Evolutionary conservation across 2,113 vertebrate species (phyloP), one percentile per base, ranked within the genome.

Genomic region (Mesoclemmys tuberculata): DNA sequence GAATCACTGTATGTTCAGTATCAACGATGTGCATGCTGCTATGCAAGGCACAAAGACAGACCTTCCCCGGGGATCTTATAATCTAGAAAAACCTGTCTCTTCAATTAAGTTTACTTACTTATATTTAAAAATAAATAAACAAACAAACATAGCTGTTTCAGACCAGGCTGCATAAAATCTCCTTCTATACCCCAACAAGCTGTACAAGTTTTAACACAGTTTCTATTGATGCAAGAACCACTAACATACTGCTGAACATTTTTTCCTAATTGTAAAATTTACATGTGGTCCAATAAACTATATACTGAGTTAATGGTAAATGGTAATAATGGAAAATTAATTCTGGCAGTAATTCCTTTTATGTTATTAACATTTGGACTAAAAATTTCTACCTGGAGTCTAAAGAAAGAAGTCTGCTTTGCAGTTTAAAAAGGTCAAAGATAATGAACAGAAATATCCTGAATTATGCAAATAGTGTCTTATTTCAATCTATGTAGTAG

Each of bases 141-240:
- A 71, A 85, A 75, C 22, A 38, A 49, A 52, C 0, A 22, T 0
- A 55, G 78, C 44, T 26, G 79, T 3, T 75, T 35, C 3, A 2
- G 26, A 44, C 0, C 7, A 22, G 75, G 35, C 61, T 0, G 0
- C 41, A 0, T 2, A 54, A 64, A 27, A 77, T 27, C 29, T 8
- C 3, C 87, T 26, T 5, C 46, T 8, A 0, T 10, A 46, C 29
- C 41, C 71, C 14, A 0, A 0, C 14, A 0, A 0, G 3, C 68
- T 7, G 52, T 1, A 35, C 2, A 1, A 19, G 3, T 84, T 58
- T 38, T 55, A 64, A n/a, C 51, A n/a, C 16, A 4, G 19, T 74
- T n/a, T 41, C 38, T 71, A 5, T 10, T 38, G 68, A 11, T 0
- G 1, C 16, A 8, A 79, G 8, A 44, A 1, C 16, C 18, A 10